Evolutionary conservation across 2,113 vertebrate genomes (phyloP), one percentile per base, ranked within the genome.

Genomic region (Gallinago media): DNA sequence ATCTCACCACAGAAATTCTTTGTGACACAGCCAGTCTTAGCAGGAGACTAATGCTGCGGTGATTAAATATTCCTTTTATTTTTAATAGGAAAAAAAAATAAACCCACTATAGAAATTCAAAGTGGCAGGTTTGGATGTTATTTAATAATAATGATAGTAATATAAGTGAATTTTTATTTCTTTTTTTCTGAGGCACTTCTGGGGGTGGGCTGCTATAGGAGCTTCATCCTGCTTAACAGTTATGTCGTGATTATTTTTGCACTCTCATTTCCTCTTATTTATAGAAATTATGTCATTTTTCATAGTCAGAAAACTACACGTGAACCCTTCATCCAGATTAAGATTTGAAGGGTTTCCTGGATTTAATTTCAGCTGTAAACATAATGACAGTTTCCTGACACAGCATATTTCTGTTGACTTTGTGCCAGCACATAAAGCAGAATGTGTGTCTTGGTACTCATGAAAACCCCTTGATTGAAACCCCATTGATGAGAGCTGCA

Each of bases 21-120:
- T 63, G 83, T 78, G 80, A 36, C 52, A 21, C 27, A 50, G 52
- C 38, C 36, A 0, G 66, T 94, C 56, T 61, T 75, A 29, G 46
- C 14, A 40, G 40, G 47, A 59, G 61, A 32, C 59, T 58, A 61
- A 36, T 49, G 59, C 49, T 55, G 31, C 1, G 3, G 23, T 4
- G 3, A 78, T 91, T 77, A 96, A 95, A 86, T 87, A 89, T 52
- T 91, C 59, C 63, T 66, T 85, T 68, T 62, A 16, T 21, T 85
- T 87, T 90, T 90, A 88, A 55, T 23, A 19, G 23, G 7, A 68
- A 71, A 70, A 55, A 67, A 26, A 17, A 16, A 40, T 16, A 15
- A 38, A 11, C 4, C 9, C 29, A 5, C 65, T n/a, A 21, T 27
- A 65, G n/a, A 85, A 62, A 84, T 46, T 88, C 13, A 3, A 54